Conservation (phyloP, 2,113 vertebrate species). For the Osmerus mordax region DNA sequence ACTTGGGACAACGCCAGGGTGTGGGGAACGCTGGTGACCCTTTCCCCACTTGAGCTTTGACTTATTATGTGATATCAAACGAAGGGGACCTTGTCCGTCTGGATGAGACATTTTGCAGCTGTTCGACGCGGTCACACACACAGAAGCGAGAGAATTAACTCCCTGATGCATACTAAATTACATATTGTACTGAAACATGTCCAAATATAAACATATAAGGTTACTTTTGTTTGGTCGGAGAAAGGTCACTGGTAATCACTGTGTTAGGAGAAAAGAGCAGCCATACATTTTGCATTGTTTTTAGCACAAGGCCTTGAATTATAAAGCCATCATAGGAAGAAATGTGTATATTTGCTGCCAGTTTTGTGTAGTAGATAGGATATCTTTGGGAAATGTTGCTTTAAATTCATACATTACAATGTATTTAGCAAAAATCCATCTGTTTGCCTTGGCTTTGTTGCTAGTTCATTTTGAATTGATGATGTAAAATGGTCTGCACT, state of each 20-base stretch:
- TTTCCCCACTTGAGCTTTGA: constrained; percentile 38
- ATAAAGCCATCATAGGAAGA: neutral
- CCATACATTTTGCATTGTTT: constrained; percentile 31
- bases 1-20: constrained; percentile 15
- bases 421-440: too few species aligned
- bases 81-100: constrained; percentile 27
- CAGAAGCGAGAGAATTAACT: constrained; percentile 28
- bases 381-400: too few species aligned
- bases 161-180: constrained; percentile 44
- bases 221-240: constrained; percentile 45
- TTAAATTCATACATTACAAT: constrained; percentile 7
- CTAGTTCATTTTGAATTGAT: constrained; percentile 24
- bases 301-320: constrained; percentile 17
- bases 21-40: constrained; percentile 35
- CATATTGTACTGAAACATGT: constrained; percentile 35
- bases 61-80: constrained; percentile 45
- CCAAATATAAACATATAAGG: constrained; percentile 45
- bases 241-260: constrained; percentile 29
- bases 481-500: constrained; percentile 50
- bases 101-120: constrained; percentile 48
- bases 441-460: constrained; percentile 4
- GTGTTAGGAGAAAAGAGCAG: constrained; percentile 34
- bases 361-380: too few species aligned
- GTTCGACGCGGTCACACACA: constrained; percentile 28
- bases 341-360: too few species aligned